phyloP scores from a whole-genome alignment of 2,113 vertebrate genomes.

The Heliornis fulica region DNA sequence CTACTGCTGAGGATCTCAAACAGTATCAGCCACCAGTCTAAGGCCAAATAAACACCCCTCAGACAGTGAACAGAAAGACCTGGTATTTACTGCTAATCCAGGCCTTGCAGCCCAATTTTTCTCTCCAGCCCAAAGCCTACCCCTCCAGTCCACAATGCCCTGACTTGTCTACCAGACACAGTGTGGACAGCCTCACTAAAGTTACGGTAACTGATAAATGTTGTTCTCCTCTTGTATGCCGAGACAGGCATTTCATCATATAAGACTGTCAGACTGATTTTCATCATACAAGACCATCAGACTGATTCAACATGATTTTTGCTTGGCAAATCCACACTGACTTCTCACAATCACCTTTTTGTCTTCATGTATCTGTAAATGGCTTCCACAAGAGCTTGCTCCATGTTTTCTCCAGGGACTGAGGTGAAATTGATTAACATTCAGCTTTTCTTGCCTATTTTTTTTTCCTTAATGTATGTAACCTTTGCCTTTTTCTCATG shows the following conservation, averaged over 20 bases:
- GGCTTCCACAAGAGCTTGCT: background rate
- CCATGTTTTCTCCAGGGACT: background rate
- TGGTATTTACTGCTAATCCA: background rate
- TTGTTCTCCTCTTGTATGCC: background rate
- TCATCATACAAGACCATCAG: background rate
- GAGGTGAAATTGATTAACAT: background rate
- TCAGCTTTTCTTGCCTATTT: background rate
- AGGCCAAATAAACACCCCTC: background rate
- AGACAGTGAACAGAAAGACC: background rate
- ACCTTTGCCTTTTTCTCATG: background rate
- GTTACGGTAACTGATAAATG: accelerated
- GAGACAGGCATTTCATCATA: background rate
- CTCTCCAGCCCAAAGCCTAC: background rate
- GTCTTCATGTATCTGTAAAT: background rate
- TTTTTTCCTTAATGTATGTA: background rate
- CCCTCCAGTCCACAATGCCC: background rate
- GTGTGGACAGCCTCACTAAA: background rate
- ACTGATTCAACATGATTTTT: background rate
- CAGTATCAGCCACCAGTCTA: background rate
- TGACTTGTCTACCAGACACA: background rate
- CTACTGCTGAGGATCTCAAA: background rate
- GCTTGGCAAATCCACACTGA: background rate
- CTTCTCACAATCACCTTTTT: background rate
- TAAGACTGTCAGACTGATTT: background rate
- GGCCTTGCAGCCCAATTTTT: background rate